Base-by-base conservation (phyloP, 2,888 invertebrate species). In the Platycnemis pennipes region DNA sequence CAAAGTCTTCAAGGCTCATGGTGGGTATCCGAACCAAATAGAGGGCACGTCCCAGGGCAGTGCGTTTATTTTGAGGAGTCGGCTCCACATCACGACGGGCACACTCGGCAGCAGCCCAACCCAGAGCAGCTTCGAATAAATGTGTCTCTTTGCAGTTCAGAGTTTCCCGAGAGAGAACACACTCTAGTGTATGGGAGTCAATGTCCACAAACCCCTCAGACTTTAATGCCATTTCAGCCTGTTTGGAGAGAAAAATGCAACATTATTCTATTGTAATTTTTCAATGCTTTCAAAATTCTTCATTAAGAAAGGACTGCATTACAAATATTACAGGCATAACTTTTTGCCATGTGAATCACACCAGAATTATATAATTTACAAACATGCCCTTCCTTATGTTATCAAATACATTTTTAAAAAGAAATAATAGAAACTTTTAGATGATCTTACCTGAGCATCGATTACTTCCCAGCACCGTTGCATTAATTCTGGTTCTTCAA, bases 391-490 rank as follows among this genome's bases (percentile, higher is more conserved):
- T 11, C 49, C 11, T 49, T 49, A 16, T 49, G 49, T 49, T 49
- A 49, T 19, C 19, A 16, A 49, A 49, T 16, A 49, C 49, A 49
- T 19, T 19, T 16, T n/a, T 19, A 49, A 49, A 49, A 49, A 49
- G 49, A 3, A 49, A 19, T 49, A 49, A 49, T 16, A 3, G 0
- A 19, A 49, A 49, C 11, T 0, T 49, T 26, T 13, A 22, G 63
- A 5, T 0, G 13, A 77, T 97, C 97, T 97, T 98, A 98, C 98
- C 98, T 98, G 98, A 94, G 99, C 99, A 97, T 99, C 99, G 96
- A 99, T 99, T 95, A 99, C 99, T 97, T 99, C 99, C 99, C 99
- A 99, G 97, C 99, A 99, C 95, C 99, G 97, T 96, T 99, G 98
- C 99, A 99, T 99, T 95, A 99, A 97, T 96, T 99, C 99, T 94